Conservation (phyloP, 2,888 invertebrate species). For the Ganaspis brasiliensis region DNA sequence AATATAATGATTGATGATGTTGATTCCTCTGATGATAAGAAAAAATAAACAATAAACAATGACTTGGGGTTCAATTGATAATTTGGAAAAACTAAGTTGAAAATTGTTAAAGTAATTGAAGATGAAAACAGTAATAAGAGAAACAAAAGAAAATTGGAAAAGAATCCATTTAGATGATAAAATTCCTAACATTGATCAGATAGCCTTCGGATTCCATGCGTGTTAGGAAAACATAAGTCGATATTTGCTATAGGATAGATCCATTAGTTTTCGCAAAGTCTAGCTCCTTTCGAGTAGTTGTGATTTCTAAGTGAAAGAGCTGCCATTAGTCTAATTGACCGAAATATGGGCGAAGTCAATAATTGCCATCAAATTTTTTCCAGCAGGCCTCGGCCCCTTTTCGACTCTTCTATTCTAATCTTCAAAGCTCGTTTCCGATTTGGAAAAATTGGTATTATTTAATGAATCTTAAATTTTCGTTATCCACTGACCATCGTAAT, state of each 20-base stretch:
- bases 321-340: slow-evolving; percentile 37
- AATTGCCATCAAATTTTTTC: slow-evolving; percentile 33
- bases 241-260: slow-evolving; percentile 20
- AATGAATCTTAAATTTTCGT: neutral
- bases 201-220: slow-evolving; percentile 60
- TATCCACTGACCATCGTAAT: neutral
- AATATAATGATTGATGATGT: too few relatives aligned
- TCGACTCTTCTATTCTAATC: neutral
- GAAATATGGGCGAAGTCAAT: slow-evolving; percentile 41
- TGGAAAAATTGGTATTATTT: slow-evolving; percentile 12
- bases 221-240: slow-evolving; percentile 46
- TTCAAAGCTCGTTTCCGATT: slow-evolving; percentile 4
- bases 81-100: too few relatives aligned
- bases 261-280: slow-evolving; percentile 13
- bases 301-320: slow-evolving; percentile 19
- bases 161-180: slow-evolving; percentile 51
- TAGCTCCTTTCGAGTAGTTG: slow-evolving; percentile 9
- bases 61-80: too few relatives aligned
- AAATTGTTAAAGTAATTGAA: neutral
- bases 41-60: neutral
- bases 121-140: neutral
- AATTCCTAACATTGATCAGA: slow-evolving; percentile 63
- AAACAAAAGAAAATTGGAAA: neutral
- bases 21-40: too few relatives aligned
- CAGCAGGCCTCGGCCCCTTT: slow-evolving; percentile 2